phyloP scores from a whole-genome alignment of 2,888 invertebrate species.

The Conchocele bisecta region DNA sequence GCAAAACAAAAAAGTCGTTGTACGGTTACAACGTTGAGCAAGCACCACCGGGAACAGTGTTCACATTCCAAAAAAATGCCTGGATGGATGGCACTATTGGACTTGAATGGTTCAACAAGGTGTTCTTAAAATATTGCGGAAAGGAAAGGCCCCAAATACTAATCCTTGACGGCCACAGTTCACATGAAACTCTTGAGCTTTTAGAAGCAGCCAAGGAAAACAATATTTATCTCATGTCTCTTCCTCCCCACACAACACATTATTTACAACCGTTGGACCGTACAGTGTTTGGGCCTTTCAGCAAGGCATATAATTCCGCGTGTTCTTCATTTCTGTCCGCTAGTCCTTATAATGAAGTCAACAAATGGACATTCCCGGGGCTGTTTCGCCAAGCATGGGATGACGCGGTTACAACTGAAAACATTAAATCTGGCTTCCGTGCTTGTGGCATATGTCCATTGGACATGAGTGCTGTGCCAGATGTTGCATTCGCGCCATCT shows the following conservation, averaged over 20 bases:
- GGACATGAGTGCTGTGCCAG: too few relatives aligned
- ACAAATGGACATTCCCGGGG: neutral
- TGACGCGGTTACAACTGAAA: neutral
- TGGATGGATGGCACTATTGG: conserved; percentile 23
- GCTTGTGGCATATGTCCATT: neutral
- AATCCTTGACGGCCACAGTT: conserved; percentile 1
- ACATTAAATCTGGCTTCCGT: neutral
- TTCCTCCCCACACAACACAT: too few relatives aligned
- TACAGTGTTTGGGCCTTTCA: conserved; percentile 1
- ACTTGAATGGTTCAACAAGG: conserved; percentile 12
- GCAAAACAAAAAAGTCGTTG: neutral
- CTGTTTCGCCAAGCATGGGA: conserved; percentile 2
- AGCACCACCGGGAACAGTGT: conserved; percentile 7
- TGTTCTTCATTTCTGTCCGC: neutral
- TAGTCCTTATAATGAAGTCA: neutral
- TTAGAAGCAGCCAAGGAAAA: neutral
- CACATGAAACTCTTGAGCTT: too few relatives aligned
- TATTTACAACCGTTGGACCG: conserved; percentile 10
- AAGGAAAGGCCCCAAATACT: neutral
- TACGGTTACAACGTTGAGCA: conserved; percentile 7
- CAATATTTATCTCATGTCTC: neutral
- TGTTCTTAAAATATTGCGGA: too few relatives aligned
- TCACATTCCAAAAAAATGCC: conserved; percentile 11
- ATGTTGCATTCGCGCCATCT: too few relatives aligned
- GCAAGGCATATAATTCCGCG: neutral